Evolutionary conservation across 2,888 invertebrate species (phyloP).

Genomic region (Toxonevra muliebris): DNA sequence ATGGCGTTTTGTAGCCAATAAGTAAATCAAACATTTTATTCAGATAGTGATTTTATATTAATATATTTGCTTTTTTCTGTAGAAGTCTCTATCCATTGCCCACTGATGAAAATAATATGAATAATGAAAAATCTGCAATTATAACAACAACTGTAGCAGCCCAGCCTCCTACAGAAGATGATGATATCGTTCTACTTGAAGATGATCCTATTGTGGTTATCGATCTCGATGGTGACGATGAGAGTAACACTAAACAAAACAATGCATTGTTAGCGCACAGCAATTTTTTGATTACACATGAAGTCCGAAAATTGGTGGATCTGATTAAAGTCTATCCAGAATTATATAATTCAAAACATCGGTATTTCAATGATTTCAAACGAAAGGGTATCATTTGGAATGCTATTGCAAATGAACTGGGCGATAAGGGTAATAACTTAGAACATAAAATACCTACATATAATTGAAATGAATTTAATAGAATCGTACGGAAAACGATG

Average conservation of each 20-base stretch:
- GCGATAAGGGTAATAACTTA: constrained; percentile 46
- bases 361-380: constrained; percentile 41
- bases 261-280: not conserved
- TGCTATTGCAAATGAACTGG: constrained; percentile 51
- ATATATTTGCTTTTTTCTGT: not conserved
- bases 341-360: constrained; percentile 46
- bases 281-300: constrained; percentile 17
- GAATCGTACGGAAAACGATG: too few relatives aligned
- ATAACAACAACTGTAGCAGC: not conserved
- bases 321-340: constrained; percentile 50
- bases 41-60: not conserved
- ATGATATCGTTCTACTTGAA: constrained; percentile 39
- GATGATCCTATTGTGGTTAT: constrained; percentile 43
- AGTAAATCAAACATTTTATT: constrained; percentile 28
- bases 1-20: constrained; percentile 47
- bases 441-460: too few relatives aligned
- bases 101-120: constrained; percentile 15
- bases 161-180: constrained; percentile 27
- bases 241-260: constrained; percentile 25
- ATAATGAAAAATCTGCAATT: not conserved
- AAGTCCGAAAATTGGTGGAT: constrained; percentile 42
- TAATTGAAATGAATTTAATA: too few relatives aligned
- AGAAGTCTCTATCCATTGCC: constrained; percentile 33
- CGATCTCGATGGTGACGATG: constrained; percentile 48
- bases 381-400: constrained; percentile 57